These are phyloP conservation scores for Bergia sp. DNA, from an alignment of 92 coral and sea anemone genomes.

Conservation along the genomic window DNA sequence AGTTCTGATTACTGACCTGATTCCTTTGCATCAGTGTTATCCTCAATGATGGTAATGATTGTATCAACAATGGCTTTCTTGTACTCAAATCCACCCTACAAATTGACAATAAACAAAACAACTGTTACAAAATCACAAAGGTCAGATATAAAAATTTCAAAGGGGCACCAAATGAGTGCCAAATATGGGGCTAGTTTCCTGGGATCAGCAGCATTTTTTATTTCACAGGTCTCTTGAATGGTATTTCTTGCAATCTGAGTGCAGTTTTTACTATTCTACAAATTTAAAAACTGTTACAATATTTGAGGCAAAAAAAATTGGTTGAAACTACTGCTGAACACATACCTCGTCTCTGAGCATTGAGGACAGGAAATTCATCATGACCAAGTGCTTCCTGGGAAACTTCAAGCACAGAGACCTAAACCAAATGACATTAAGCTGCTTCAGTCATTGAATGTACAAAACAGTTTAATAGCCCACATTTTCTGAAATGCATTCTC, in stretches of 20 bases:
- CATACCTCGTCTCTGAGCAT: slow-evolving; percentile 99
- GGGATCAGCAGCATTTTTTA: too few relatives aligned
- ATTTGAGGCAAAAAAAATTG: too few relatives aligned
- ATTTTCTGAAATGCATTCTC: too few relatives aligned
- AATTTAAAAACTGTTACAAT: too few relatives aligned
- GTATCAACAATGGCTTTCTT: slow-evolving; percentile 99
- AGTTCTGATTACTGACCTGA: slow-evolving; percentile 61
- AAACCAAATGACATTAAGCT: background rate
- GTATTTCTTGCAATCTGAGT: too few relatives aligned
- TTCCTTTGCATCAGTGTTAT: slow-evolving; percentile 97
- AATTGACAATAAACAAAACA: slow-evolving; percentile 1
- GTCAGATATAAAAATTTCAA: background rate
- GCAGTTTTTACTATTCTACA: too few relatives aligned
- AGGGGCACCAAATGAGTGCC: too few relatives aligned
- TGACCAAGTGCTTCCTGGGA: slow-evolving; percentile 91
- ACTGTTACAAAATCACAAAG: too few relatives aligned
- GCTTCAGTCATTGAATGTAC: background rate
- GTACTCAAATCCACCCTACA: slow-evolving; percentile 98
- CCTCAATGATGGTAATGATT: slow-evolving; percentile 92
- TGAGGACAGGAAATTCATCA: slow-evolving; percentile 98
- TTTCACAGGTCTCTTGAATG: too few relatives aligned
- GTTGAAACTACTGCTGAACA: background rate
- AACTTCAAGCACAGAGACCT: slow-evolving; percentile 98
- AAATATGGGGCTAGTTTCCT: too few relatives aligned
- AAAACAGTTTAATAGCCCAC: background rate